Evolutionary conservation across 1,140 invertebrate species (phyloP), one percentile per base, ranked within the genome.

Genomic region (Myzus persicae): DNA sequence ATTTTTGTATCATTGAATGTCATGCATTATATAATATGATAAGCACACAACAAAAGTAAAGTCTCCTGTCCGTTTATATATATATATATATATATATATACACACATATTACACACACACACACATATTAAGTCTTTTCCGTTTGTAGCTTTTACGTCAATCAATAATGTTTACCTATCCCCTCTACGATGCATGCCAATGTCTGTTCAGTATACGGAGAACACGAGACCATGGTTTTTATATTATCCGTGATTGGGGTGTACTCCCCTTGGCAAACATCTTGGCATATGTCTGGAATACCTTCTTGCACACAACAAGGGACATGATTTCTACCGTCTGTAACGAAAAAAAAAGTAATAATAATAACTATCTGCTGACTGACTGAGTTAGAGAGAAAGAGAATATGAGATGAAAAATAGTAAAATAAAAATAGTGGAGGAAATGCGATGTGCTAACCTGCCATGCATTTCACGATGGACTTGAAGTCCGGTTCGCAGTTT

Each of bases 221-320:
- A 94, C 97, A 98, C 3, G 97, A 97, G 94, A 97, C 97, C 94
- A 98, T 97, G 5, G 97, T 97, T 95, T 97, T 97, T 38, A 98
- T 97, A 93, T 97, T 97, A 95, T 98, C 97, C 0, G 97, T 98
- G n/a, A 97, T 97, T 0, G 97, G 96, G 0, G 97, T 97, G 95
- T 98, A 98, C 94, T 98, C 97, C 54, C 98, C 98, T n/a, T 97
- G 95, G 94, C 98, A 98, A 90, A 98, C 97, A 94, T 98, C 97
- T 94, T 97, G 97, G 95, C 98, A 98, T 92, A 98, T 96, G 95
- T 98, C 97, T 0, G 97, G 97, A 38, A 98, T 97, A 90, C 96
- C 96, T 95, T 98, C 97, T 93, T 97, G 96, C 36, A 97, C 96
- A 94, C 98, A 98, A 95, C 97, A 98, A 0, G 97, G 97, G 67